Evolutionary conservation across 2,888 invertebrate genomes (phyloP), one percentile per base, ranked within the genome.

Genomic region (Muschampia plurimacula): DNA sequence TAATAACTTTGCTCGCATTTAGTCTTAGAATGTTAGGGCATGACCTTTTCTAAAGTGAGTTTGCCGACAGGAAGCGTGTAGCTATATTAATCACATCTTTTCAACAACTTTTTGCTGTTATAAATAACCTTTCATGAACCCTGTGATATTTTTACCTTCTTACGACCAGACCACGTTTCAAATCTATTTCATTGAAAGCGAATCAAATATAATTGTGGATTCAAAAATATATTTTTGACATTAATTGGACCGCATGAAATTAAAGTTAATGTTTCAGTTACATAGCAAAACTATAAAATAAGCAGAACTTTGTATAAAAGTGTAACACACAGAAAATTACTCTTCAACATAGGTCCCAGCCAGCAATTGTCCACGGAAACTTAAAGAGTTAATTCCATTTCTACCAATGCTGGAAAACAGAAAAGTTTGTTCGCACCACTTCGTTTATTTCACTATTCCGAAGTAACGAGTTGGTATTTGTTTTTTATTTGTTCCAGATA

Each of bases 41-140:
- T 81, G 82, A 83, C 82, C 81, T 84, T 83, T 81, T 67, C 67
- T 77, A 76, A 80, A 74, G 75, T 73, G 72, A 77, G 79, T 75
- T 77, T 69, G 79, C 80, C 78, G 73, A 64, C 71, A 77, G 78
- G 36, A 55, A 52, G 66, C n/a, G 15, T 32, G 46, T n/a, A n/a
- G n/a, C 55, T 55, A 39, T 55, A 39, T 66, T 66, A 36, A 39
- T 66, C 5, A 66, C 32, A 41, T 41, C 36, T 55, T 63, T 63
- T 41, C 36, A 36, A n/a, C 12, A 60, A 60, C n/a, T n/a, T n/a
- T n/a, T 36, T 36, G 32, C 7, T 36, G 12, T 60, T 36, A 60
- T 60, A 36, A 36, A 60, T 57, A 36, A 60, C 60, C 60, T n/a
- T 60, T 60, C 36, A 36, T 60, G 60, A 60, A 60, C 55, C 22